Evolutionary conservation across 2,888 invertebrate species (phyloP).

Genomic region (Pemphredon lugubris): DNA sequence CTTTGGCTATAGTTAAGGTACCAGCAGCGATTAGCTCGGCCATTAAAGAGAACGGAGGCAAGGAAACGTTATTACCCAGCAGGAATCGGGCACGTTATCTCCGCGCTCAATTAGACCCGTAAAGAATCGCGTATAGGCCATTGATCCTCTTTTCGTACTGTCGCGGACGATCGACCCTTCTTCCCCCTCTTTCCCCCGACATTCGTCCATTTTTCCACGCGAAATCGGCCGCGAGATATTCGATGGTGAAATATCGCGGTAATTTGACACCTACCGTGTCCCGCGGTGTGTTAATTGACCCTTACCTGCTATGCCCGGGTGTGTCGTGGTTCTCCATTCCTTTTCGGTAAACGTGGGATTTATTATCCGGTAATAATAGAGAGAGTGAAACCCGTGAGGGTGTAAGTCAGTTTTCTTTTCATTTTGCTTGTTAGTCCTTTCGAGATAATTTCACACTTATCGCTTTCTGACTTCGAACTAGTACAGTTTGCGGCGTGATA

Average conservation of each 20-base stretch:
- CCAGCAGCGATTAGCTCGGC: constrained; percentile 79
- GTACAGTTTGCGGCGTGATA: too few relatives aligned
- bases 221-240: constrained; percentile 5
- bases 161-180: constrained; percentile 43
- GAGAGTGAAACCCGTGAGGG: too few relatives aligned
- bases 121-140: constrained; percentile 77
- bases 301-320: too few relatives aligned
- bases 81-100: constrained; percentile 77
- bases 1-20: constrained; percentile 66
- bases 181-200: constrained; percentile 21
- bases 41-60: constrained; percentile 72
- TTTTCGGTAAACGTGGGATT: too few relatives aligned
- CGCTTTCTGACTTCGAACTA: too few relatives aligned
- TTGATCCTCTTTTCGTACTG: constrained; percentile 67
- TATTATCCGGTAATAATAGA: too few relatives aligned
- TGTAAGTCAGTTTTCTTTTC: too few relatives aligned
- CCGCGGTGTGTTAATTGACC: too few relatives aligned
- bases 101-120: constrained; percentile 79
- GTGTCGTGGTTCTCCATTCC: too few relatives aligned
- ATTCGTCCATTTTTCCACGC: constrained; percentile 16
- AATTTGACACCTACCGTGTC: constrained; percentile 44
- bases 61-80: constrained; percentile 73
- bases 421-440: too few relatives aligned
- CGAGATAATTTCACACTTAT: too few relatives aligned
- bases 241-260: constrained; percentile 40